Base-by-base conservation (phyloP, 2,888 invertebrate species). In the Tenthredo livida region DNA sequence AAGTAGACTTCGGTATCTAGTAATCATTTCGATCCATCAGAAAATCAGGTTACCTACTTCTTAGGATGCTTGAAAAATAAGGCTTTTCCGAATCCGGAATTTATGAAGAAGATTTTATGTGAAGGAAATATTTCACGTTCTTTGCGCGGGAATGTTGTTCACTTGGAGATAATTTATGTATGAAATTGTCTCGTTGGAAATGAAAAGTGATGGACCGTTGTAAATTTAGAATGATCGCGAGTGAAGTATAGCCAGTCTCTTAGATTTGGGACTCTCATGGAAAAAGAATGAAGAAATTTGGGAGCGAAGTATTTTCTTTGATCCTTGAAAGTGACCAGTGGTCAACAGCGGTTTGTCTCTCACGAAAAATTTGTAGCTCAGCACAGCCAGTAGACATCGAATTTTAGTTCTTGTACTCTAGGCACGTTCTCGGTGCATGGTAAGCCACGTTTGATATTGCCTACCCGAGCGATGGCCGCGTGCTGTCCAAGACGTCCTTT, bases 361-460 rank as follows among this genome's bases (percentile, higher is more conserved):
- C 12, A 10, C 37, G 3, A 73, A 73, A 43, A 73, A 73, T 73
- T 40, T 73, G 73, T 73, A 73, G 73, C 21, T 73, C 10, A 25
- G 73, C 37, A n/a, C 21, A 43, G 12, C 33, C 17, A 43, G 73
- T 43, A 43, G 40, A 43, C 25, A n/a, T 21, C n/a, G 40, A n/a
- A 43, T 43, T 73, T 73, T 73, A 4, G n/a, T 12, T 73, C 43
- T 43, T 17, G 33, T n/a, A 70, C 70, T 70, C 70, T 17, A 70
- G 29, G 70, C 70, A 70, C 70, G 70, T 70, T 70, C 70, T 6
- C n/a, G 70, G 33, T 70, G 70, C 70, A 70, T 70, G 70, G 70
- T 70, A 17, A 70, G 70, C 70, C 70, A 37, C 70, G 33, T 73
- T 73, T 43, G 73, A 73, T 73, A 73, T 73, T 73, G 37, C 73